Evolutionary conservation across 2,888 invertebrate genomes (phyloP), one percentile per base, ranked within the genome.

Genomic region (Meganola albula): DNA sequence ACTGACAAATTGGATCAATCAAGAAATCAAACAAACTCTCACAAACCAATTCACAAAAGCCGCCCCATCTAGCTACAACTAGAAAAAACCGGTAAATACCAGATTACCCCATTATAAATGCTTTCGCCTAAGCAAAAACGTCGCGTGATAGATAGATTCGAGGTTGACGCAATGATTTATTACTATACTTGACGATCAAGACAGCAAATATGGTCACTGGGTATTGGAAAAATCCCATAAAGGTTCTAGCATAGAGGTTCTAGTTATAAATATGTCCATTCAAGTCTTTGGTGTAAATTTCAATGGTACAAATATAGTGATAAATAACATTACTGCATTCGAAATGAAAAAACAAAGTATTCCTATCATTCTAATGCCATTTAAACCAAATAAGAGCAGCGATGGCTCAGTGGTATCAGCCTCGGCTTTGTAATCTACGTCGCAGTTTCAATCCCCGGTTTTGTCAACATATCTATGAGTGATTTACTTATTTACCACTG

Each of bases 51-150:
- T n/a, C n/a, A 42, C 33, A 35, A 42, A 47, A 37, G 35, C 24
- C 14, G 32, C 41, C 45, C 23, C 24, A 26, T 11, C 26, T 32
- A 12, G 23, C 9, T 18, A 30, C 10, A 26, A 40, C 35, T 38
- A 23, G 33, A 37, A 34, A 57, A 55, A 56, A 37, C 39, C 24
- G 14, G 50, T 40, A 34, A 44, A 40, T 33, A 28, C 47, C 41
- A 35, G 47, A 53, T 44, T 37, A 37, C 33, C 43, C 37, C 52
- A 56, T 47, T 52, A 50, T 24, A 40, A 32, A 40, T 41, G 40
- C 56, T 48, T 56, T 53, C 52, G 45, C 46, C 52, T 42, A 44
- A 40, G 42, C 46, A 58, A 58, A 58, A 53, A 57, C 37, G 13
- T 31, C 31, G 37, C 43, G 42, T 51, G 51, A 48, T 51, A 35